Evolutionary conservation across 2,113 vertebrate genomes (phyloP).

Genomic region (Eonycteris spelaea): DNA sequence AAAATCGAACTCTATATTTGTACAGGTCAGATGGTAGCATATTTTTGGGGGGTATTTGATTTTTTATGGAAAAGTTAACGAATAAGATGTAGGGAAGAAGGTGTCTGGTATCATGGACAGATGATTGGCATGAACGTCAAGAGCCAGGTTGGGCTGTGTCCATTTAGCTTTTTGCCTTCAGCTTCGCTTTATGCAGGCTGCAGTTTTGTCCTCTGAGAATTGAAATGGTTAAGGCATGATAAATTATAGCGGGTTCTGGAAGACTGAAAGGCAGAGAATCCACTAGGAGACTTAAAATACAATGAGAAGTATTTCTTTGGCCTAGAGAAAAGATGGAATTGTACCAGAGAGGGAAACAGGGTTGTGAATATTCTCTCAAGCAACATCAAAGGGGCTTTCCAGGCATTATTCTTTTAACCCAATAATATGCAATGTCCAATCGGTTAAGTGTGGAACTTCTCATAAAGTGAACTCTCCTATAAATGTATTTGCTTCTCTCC

Average conservation of each 20-base stretch:
- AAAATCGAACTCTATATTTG: background rate
- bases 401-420: background rate
- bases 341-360: background rate
- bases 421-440: background rate
- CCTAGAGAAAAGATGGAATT: background rate
- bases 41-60: background rate
- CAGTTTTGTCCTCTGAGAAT: background rate
- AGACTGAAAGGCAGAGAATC: background rate
- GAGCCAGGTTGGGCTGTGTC: background rate
- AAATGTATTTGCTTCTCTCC: background rate
- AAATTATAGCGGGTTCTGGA: background rate
- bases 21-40: background rate
- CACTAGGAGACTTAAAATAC: background rate
- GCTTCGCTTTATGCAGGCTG: background rate
- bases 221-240: constrained; percentile 22
- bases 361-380: background rate
- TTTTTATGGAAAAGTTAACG: background rate
- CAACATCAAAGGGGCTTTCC: background rate
- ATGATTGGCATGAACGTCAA: background rate
- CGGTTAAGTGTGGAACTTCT: background rate
- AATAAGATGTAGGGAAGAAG: background rate
- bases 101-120: background rate
- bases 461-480: accelerated
- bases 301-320: background rate
- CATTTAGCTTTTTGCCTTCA: background rate